A percentile compares a stretch with the other conserved stretches of the same genome.
These are phyloP conservation scores for Brienomyrus longianalis DNA, from an alignment of 2,113 vertebrate species.

Conservation along the genomic window DNA sequence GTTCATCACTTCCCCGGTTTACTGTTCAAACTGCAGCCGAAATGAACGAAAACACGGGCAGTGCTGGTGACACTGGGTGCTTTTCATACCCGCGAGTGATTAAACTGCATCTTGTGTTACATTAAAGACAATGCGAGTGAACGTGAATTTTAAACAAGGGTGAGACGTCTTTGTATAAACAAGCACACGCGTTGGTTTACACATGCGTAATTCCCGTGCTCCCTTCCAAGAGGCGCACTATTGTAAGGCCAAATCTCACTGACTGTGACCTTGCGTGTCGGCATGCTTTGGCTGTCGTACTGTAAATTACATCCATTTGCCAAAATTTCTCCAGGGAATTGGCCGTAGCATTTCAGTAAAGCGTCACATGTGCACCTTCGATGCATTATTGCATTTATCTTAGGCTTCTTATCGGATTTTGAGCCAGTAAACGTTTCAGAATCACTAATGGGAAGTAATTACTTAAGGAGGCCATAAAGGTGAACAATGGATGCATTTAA, in stretches of 20 bases:
- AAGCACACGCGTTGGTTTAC: conserved; percentile 24
- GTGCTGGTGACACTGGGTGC: neutral
- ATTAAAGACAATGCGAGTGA: conserved; percentile 21
- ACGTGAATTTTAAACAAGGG: conserved; percentile 8
- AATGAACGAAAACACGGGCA: conserved; percentile 23
- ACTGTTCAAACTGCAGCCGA: neutral
- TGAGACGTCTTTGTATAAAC: conserved; percentile 29
- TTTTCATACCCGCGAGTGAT: neutral
- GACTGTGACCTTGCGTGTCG: conserved; percentile 30
- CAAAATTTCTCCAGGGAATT: conserved; percentile 32
- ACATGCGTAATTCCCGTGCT: conserved; percentile 22
- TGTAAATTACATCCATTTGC: conserved; percentile 14
- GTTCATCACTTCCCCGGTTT: neutral
- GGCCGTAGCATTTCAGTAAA: neutral
- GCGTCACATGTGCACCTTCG: neutral
- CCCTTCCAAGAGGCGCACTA: conserved; percentile 31
- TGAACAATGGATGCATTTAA: neutral
- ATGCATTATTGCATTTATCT: neutral
- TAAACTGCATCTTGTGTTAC: neutral
- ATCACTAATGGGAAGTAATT: neutral
- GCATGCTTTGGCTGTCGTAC: conserved; percentile 19
- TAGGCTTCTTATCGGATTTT: neutral
- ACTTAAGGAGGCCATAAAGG: neutral
- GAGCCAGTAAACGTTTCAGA: neutral
- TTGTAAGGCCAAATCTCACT: conserved; percentile 28